Percentiles rank a stretch among this genome's conserved stretches.
These are phyloP conservation scores for Cardiocondyla obscurior DNA, from an alignment of 1,140 invertebrate genomes.

Conservation along the genomic window DNA sequence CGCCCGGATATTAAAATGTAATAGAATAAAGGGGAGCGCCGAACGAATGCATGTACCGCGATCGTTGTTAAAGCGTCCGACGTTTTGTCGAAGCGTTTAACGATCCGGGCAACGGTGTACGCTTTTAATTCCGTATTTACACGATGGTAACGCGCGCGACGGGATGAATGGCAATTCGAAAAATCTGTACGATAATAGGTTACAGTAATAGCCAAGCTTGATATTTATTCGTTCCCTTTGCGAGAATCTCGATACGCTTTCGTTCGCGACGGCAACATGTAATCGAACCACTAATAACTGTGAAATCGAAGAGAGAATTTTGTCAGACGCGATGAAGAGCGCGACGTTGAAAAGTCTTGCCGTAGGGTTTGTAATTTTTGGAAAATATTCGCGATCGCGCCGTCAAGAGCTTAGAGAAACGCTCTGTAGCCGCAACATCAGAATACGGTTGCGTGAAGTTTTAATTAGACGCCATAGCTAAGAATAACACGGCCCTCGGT, in stretches of 20 bases:
- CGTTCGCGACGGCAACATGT: not conserved
- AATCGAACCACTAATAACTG: not conserved
- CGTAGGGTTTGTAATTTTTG: not conserved
- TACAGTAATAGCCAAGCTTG: not conserved
- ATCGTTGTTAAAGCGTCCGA: not conserved
- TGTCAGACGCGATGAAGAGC: not conserved
- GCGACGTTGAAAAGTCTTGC: not conserved
- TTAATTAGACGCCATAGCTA: conserved; percentile 31
- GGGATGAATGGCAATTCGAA: not conserved
- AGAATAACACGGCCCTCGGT: conserved; percentile 1
- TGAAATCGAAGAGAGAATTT: not conserved
- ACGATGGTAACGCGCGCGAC: not conserved
- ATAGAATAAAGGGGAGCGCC: conserved; percentile 64
- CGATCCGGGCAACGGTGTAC: not conserved
- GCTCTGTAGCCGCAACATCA: not conserved
- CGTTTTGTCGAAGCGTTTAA: conserved; percentile 48
- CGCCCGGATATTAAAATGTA: conserved; percentile 68
- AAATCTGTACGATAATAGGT: not conserved
- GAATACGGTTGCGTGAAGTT: not conserved
- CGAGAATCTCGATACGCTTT: not conserved
- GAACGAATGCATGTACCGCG: not conserved
- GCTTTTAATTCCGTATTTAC: conserved; percentile 23
- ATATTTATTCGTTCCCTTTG: not conserved
- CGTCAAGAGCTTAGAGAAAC: not conserved
- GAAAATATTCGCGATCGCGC: not conserved